Evolutionary conservation across 2,113 vertebrate species (phyloP).

Genomic region (Galeopterus variegatus): DNA sequence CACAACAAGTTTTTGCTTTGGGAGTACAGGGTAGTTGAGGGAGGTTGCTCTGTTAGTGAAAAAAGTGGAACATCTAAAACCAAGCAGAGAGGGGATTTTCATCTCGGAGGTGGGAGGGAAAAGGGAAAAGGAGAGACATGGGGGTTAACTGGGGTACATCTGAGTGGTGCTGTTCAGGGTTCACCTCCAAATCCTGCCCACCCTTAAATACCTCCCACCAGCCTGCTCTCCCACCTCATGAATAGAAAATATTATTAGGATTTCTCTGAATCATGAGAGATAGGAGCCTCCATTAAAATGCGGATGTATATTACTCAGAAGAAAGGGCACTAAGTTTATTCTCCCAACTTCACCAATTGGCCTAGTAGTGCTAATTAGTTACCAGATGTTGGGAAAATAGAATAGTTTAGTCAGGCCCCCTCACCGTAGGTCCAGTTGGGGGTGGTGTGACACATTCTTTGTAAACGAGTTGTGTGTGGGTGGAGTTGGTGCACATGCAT

Average conservation of each 20-base stretch:
- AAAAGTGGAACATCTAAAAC: not conserved
- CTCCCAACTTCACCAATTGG: not conserved
- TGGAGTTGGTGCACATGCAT: too few species aligned
- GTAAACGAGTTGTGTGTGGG: too few species aligned
- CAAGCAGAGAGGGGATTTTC: not conserved
- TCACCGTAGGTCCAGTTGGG: too few species aligned
- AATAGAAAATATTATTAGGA: not conserved
- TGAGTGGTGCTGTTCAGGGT: not conserved
- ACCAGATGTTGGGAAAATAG: too few species aligned
- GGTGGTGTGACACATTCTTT: too few species aligned
- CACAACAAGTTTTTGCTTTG: not conserved
- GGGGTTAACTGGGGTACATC: fast-evolving
- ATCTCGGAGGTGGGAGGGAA: not conserved
- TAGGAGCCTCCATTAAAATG: not conserved
- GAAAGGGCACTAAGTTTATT: not conserved
- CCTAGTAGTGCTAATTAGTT: fast-evolving
- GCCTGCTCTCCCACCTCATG: not conserved
- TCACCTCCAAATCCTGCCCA: not conserved
- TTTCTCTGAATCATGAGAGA: not conserved
- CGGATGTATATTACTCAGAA: not conserved
- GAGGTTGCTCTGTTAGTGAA: fast-evolving
- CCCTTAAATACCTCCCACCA: not conserved
- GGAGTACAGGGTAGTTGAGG: too few species aligned
- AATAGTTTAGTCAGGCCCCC: too few species aligned
- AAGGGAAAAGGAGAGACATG: not conserved